A percentile compares a stretch with the other conserved stretches of the same genome.
Evolutionary conservation across 2,888 invertebrate species (phyloP).

Genomic region (Miltochrista miniata): DNA sequence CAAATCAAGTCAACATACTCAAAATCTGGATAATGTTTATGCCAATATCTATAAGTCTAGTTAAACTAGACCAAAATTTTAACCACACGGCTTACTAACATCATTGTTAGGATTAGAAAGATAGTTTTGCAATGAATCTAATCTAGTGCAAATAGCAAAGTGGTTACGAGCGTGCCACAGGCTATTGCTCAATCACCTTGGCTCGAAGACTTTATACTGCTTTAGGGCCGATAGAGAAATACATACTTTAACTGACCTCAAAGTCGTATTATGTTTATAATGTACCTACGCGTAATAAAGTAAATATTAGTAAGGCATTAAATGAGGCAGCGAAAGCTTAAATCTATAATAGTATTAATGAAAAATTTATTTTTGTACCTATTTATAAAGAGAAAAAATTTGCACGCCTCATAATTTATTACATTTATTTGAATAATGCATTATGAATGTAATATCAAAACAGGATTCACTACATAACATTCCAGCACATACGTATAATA

Average conservation of each 20-base stretch:
- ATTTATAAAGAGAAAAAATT: background rate
- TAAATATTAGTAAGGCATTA: background rate
- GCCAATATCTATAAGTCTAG: too few relatives aligned
- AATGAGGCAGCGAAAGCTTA: conserved; percentile 1
- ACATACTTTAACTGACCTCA: conserved; percentile 17
- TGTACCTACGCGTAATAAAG: background rate
- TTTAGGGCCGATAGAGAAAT: conserved; percentile 19
- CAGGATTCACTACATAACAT: background rate
- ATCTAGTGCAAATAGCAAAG: conserved; percentile 39
- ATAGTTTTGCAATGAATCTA: conserved; percentile 41
- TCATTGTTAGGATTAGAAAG: conserved; percentile 36
- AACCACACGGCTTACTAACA: conserved; percentile 31
- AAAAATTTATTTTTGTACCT: too few relatives aligned
- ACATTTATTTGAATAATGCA: background rate
- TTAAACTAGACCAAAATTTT: conserved; percentile 1
- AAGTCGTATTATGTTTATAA: conserved; percentile 2
- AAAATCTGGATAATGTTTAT: too few relatives aligned
- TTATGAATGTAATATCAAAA: background rate
- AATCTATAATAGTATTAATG: too few relatives aligned
- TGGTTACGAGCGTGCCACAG: conserved; percentile 37
- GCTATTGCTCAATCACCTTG: conserved; percentile 33
- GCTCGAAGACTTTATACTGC: conserved; percentile 21
- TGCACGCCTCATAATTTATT: background rate
- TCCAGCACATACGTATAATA: background rate
- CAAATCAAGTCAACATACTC: too few relatives aligned